Evolutionary conservation across 1,140 invertebrate species (phyloP), one percentile per base, ranked within the genome.

Genomic region (Lordiphosa stackelbergi): DNA sequence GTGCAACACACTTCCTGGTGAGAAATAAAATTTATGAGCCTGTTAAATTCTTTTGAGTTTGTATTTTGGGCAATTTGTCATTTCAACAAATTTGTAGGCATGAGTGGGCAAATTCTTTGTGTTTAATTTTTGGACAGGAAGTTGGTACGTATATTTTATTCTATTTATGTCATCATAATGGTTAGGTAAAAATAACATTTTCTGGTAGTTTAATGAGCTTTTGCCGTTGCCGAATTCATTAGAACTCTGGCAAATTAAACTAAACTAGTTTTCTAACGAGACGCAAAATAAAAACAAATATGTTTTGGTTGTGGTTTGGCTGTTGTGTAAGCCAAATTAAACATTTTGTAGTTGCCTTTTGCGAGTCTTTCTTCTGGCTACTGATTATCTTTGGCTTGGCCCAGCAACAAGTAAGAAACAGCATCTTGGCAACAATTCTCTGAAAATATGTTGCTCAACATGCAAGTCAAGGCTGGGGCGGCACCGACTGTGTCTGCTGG

Each of bases 241-340:
- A 51, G 51, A 79, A 75, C 42, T 66, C 34, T 36, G 28, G 46
- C 57, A 41, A 68, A 66, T 53, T 71, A 54, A 81, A 63, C 70
- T 57, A 81, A 79, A 79, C 74, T 79, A 62, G 74, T 79, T 79
- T 46, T 70, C 63, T 45, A 42, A 55, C 61, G 5, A 73, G 41
- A 31, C 19, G 28, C 22, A 40, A 22, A 57, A 45, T 12, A 5
- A 35, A 59, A n/a, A n/a, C 36, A 47, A 65, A 65, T 54, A 16
- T 61, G 10, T 24, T 53, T 45, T 35, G 57, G 53, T 45, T 43
- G 34, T 28, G 3, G 5, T 46, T n/a, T 12, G 8, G 37, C 28
- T 36, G 53, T 36, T 40, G 12, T 22, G 28, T 28, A 16, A 12
- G 16, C 37, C 11, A n/a, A 42, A 22, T 13, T 41, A 56, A 57